Evolutionary conservation across 2,113 vertebrate genomes (phyloP).

Genomic region (Patagioenas fasciata): DNA sequence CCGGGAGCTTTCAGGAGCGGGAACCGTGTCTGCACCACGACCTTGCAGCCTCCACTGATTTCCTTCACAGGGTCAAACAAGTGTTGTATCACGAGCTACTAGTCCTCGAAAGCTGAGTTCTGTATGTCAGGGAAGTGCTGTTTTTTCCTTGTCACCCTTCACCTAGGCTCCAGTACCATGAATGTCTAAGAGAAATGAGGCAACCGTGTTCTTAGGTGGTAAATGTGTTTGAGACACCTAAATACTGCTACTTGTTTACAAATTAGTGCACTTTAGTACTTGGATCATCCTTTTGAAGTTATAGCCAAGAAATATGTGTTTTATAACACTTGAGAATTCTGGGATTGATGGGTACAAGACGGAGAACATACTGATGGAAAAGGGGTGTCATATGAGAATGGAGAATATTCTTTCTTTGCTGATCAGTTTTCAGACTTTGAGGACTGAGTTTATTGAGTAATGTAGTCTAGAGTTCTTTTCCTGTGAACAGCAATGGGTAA

Average conservation of each 20-base stretch:
- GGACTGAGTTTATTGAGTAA: no score
- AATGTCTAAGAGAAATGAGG: background rate
- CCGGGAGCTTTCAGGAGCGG: no score
- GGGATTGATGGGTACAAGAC: background rate
- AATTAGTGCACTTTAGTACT: background rate
- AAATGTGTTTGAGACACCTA: no score
- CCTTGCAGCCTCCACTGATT: background rate
- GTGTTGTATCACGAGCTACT: fast-evolving
- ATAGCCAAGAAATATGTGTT: fast-evolving
- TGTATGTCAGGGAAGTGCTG: background rate
- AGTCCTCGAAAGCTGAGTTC: fast-evolving
- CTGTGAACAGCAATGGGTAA: background rate
- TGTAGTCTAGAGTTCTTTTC: fast-evolving
- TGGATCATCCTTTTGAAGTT: background rate
- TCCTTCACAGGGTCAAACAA: no score
- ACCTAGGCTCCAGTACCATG: no score
- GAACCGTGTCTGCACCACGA: fast-evolving
- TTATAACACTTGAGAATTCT: fast-evolving
- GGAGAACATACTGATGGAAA: fast-evolving
- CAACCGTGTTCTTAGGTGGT: fast-evolving
- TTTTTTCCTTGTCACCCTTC: no score
- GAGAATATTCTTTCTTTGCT: background rate
- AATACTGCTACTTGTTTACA: background rate
- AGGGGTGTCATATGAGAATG: background rate
- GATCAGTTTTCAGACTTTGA: background rate